Base-by-base conservation (phyloP, 2,797 vertebrate genomes). In the Sebastes oblongus region DNA sequence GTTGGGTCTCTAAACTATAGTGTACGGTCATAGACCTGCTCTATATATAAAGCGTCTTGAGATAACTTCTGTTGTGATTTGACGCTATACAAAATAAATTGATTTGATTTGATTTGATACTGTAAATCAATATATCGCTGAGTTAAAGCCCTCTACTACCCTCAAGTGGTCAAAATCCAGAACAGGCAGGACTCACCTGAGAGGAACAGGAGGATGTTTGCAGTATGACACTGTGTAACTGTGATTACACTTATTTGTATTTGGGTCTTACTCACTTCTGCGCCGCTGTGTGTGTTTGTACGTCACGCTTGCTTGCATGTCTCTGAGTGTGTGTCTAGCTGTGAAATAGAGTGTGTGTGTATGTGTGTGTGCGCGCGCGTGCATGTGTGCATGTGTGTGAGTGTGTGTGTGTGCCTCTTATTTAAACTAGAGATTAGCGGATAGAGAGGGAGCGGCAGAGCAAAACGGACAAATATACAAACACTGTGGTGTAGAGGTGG, bases 111-210 rank as follows among this genome's bases (percentile, higher is more conserved):
- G n/a, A n/a, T n/a, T n/a, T n/a, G n/a, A n/a, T n/a, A 24, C 32
- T 64, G 30, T 64, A 1, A 39, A 59, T 66, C 54, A 36, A 78
- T 80, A 71, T 75, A 66, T 75, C 32, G 55, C 56, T 9, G 11
- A 75, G 75, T n/a, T 25, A 42, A 91, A 92, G 93, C 89, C 70
- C 91, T 93, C 88, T 92, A 89, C 92, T 93, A 76, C 91, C 92
- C 90, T 87, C 93, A 68, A 87, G 93, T 94, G 93, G 89, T 46
- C n/a, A 70, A 75, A 80, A 52, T 9, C 8, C 27, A 70, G 29
- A 89, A 86, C 11, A 78, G 56, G 14, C 29, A 52, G 34, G 29
- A 64, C 7, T 65, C 72, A 88, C 60, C 83, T 87, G 74, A 24
- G 30, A 66, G 24, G 6, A 24, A 46, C 29, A 60, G 46, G 59